Evolutionary conservation across 1,140 invertebrate genomes (phyloP), one percentile per base, ranked within the genome.

Genomic region (Drosophila ogumai): DNA sequence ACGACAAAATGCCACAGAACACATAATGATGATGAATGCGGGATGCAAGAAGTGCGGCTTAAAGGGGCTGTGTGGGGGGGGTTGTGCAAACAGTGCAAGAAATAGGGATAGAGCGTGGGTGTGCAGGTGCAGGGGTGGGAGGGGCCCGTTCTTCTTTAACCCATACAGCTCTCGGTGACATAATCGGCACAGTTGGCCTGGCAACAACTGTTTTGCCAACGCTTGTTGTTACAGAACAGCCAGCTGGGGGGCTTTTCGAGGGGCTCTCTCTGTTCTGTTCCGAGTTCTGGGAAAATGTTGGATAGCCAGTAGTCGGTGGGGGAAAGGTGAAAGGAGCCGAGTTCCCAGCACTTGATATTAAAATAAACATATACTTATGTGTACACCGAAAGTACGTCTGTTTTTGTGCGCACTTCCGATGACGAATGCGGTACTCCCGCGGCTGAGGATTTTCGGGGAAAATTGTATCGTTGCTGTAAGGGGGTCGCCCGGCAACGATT

Each of bases 121-220:
- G 47, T 34, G 38, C 3, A 25, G 25, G 5, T 22, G 15, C 28
- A 25, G 0, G 56, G 2, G 17, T 9, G 9, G 3, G 10, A 7
- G 28, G 38, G 19, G 22, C 15, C 59, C 25, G 66, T 57, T 66
- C 74, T 66, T 71, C 74, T 61, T 67, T 66, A 63, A 72, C 47
- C 71, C 79, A 55, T 56, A 58, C 57, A 76, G 46, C 80, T 47
- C 80, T 63, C 64, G 59, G 82, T 86, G 78, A 86, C 82, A 86
- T 86, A 86, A 86, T 87, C 82, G 82, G 69, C 75, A 71, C 82
- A 81, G 82, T 86, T 86, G 82, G 82, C 82, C 57, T 75, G 82
- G 79, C 82, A 86, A 85, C 79, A 75, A 87, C 32, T 75, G 63
- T 76, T 79, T 86, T 71, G 82, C 77, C 71, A 40, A 60, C 34